A percentile compares a stretch with the other conserved stretches of the same genome.
These are phyloP conservation scores for Holacanthus passer DNA, from an alignment of 2,113 vertebrate species.

Conservation along the genomic window DNA sequence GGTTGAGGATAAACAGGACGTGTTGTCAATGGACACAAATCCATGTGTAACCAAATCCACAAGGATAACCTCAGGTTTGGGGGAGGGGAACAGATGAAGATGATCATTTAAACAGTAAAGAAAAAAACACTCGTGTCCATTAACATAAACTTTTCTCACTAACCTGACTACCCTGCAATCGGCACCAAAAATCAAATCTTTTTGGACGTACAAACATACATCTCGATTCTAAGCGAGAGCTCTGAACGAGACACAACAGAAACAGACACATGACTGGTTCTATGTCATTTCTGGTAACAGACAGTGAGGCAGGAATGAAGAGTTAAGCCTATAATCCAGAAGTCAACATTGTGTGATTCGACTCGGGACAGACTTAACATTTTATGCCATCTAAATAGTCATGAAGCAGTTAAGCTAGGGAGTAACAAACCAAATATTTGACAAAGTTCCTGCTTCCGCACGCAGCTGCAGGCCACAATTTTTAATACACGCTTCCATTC, in stretches of 20 bases:
- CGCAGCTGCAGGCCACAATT: conserved; percentile 43
- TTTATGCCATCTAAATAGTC: conserved; percentile 67
- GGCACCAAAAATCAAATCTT: conserved; percentile 62
- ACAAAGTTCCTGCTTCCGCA: conserved; percentile 58
- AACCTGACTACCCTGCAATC: conserved; percentile 63
- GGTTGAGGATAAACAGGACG: conserved; percentile 38
- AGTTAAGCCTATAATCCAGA: conserved; percentile 66
- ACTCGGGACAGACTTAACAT: conserved; percentile 44
- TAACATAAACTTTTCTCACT: conserved; percentile 24
- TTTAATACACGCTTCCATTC: conserved; percentile 65
- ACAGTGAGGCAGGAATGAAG: conserved; percentile 72
- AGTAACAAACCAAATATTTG: conserved; percentile 70
- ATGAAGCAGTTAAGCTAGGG: conserved; percentile 72
- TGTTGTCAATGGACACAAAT: conserved; percentile 41
- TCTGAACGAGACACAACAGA: conserved; percentile 80
- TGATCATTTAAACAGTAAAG: conserved; percentile 40
- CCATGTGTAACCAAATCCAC: conserved; percentile 50
- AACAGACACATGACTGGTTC: conserved; percentile 46
- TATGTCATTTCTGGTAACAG: conserved; percentile 62
- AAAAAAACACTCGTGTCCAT: conserved; percentile 46
- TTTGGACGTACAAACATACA: conserved; percentile 72
- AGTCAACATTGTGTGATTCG: conserved; percentile 60
- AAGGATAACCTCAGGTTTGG: conserved; percentile 45
- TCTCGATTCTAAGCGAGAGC: conserved; percentile 27
- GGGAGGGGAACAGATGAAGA: conserved; percentile 18